phyloP scores from a whole-genome alignment of 2,888 invertebrate genomes.

The Stegophylla sp. region DNA sequence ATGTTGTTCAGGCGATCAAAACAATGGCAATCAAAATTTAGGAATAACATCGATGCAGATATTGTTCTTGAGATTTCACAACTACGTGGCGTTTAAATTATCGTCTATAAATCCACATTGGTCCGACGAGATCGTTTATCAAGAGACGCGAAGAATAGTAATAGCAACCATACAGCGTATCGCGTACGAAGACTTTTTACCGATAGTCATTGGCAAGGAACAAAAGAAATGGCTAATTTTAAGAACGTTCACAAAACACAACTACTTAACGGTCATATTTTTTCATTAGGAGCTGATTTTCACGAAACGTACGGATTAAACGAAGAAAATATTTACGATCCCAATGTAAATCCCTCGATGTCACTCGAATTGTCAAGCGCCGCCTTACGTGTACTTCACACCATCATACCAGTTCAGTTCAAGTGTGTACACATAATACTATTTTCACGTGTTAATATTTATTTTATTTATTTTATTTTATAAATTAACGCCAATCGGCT shows the following conservation, averaged over 20 bases:
- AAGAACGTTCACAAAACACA: no score
- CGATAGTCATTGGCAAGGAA: constrained; percentile 73
- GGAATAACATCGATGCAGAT: constrained; percentile 76
- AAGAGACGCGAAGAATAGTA: constrained; percentile 76
- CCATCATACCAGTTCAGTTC: constrained; percentile 66
- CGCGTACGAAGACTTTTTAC: constrained; percentile 79
- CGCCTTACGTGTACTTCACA: constrained; percentile 90
- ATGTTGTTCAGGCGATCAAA: constrained; percentile 71
- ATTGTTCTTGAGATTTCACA: constrained; percentile 79
- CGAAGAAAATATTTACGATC: constrained; percentile 84
- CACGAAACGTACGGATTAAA: constrained; percentile 37
- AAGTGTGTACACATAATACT: constrained; percentile 25
- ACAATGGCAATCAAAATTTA: constrained; percentile 78
- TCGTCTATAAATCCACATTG: constrained; percentile 74
- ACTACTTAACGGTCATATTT: no score
- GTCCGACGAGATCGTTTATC: constrained; percentile 76
- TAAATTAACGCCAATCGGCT: no score
- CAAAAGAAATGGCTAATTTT: no score
- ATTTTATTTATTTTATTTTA: no score
- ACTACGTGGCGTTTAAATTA: constrained; percentile 73
- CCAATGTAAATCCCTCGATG: constrained; percentile 84
- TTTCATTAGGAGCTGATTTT: constrained; percentile 27
- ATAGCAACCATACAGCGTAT: constrained; percentile 80
- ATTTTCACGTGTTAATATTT: no score
- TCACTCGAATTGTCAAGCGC: constrained; percentile 88